Evolutionary conservation across 2,797 vertebrate species (phyloP).

Genomic region (Pseudotriccus pelzelni): DNA sequence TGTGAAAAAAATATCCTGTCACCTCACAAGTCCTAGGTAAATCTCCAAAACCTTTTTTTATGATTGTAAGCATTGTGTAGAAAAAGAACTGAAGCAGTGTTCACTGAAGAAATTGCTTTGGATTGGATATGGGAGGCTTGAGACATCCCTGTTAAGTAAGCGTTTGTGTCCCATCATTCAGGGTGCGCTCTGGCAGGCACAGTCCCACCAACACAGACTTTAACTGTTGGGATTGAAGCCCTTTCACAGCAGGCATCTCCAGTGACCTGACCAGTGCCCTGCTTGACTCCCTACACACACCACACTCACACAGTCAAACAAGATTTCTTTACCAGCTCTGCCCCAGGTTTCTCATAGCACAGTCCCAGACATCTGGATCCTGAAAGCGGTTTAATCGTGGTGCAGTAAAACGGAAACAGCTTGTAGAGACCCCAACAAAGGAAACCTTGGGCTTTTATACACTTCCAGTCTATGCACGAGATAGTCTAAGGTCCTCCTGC

Average conservation of each 20-base stretch:
- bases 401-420: not conserved
- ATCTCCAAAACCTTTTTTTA: not conserved
- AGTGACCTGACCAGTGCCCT: not conserved
- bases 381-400: not conserved
- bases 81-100: not conserved
- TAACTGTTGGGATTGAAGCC: not conserved
- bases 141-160: not conserved
- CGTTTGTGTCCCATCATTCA: not conserved
- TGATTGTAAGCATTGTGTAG: not conserved
- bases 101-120: not conserved
- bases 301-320: fast-evolving
- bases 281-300: not conserved
- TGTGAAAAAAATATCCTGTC: not conserved
- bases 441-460: not conserved
- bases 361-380: not conserved
- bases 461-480: not conserved
- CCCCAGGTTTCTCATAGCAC: not conserved
- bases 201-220: not conserved
- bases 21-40: not conserved
- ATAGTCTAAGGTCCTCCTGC: not conserved
- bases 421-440: not conserved
- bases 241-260: fast-evolving
- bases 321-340: not conserved
- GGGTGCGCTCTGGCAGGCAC: not conserved
- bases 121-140: not conserved